phyloP scores from a whole-genome alignment of 2,888 invertebrate species.

The Dryadula phaetusa region DNA sequence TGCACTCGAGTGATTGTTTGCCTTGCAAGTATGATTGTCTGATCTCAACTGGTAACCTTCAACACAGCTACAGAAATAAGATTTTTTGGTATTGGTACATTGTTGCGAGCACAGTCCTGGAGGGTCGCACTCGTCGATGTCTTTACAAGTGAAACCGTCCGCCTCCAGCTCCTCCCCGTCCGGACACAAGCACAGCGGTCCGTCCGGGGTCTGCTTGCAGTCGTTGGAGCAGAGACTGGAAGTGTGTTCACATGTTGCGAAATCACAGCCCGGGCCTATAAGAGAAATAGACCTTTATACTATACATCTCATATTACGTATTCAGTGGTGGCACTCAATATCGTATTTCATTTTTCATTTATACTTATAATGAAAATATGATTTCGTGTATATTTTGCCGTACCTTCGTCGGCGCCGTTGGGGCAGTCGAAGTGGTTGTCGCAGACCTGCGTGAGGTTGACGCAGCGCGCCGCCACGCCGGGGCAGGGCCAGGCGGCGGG shows the following conservation, averaged over 20 bases:
- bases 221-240: constrained; percentile 91
- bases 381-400: too few species aligned
- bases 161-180: constrained; percentile 90
- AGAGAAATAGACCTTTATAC: not conserved
- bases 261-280: constrained; percentile 89
- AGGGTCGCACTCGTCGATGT: constrained; percentile 94
- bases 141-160: constrained; percentile 89
- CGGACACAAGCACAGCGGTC: constrained; percentile 96
- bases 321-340: too few species aligned
- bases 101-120: constrained; percentile 95
- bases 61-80: constrained; percentile 94
- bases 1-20: constrained; percentile 94
- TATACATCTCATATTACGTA: too few species aligned
- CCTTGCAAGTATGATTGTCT: constrained; percentile 96
- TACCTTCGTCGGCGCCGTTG: constrained; percentile 96
- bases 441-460: constrained; percentile 95
- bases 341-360: too few species aligned
- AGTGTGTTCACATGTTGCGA: constrained; percentile 91
- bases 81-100: constrained; percentile 95
- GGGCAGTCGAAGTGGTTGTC: constrained; percentile 95
- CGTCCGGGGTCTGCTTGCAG: constrained; percentile 94
- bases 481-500: constrained; percentile 95
- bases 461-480: constrained; percentile 90
- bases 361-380: too few species aligned
- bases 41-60: constrained; percentile 92